Conservation (phyloP, 2,888 invertebrate genomes). For the Cetonia aurata region DNA sequence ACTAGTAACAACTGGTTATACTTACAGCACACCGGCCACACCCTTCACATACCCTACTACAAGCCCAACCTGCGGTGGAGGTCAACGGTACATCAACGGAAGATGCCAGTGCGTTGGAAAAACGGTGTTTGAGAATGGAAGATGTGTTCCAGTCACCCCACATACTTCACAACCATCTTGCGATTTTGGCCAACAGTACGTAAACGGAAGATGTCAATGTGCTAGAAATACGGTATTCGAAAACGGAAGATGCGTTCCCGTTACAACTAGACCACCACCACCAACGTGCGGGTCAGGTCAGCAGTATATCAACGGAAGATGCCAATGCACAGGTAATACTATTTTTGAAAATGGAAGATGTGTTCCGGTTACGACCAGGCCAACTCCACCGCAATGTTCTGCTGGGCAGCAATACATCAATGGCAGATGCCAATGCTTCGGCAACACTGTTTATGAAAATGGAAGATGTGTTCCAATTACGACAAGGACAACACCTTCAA, state of each 20-base stretch:
- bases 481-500: too few relatives aligned
- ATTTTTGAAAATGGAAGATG: constrained; percentile 21
- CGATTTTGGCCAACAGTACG: constrained; percentile 12
- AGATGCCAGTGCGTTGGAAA: constrained; percentile 19
- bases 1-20: too few relatives aligned
- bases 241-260: constrained; percentile 39
- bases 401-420: too few relatives aligned
- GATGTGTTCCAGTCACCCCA: constrained; percentile 16
- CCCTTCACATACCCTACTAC: not conserved
- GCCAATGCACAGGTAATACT: constrained; percentile 22
- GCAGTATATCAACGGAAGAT: constrained; percentile 29
- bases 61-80: not conserved
- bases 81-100: constrained; percentile 25
- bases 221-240: not conserved
- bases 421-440: too few relatives aligned
- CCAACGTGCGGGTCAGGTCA: constrained; percentile 13
- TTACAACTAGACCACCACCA: constrained; percentile 27
- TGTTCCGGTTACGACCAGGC: too few relatives aligned
- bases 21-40: not conserved
- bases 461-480: too few relatives aligned
- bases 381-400: too few relatives aligned
- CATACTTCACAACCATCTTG: constrained; percentile 14
- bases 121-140: not conserved
- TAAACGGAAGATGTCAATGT: constrained; percentile 37
- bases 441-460: too few relatives aligned